These are phyloP conservation scores for Xenopus borealis DNA, from an alignment of 2,113 vertebrate genomes.

Conservation along the genomic window DNA sequence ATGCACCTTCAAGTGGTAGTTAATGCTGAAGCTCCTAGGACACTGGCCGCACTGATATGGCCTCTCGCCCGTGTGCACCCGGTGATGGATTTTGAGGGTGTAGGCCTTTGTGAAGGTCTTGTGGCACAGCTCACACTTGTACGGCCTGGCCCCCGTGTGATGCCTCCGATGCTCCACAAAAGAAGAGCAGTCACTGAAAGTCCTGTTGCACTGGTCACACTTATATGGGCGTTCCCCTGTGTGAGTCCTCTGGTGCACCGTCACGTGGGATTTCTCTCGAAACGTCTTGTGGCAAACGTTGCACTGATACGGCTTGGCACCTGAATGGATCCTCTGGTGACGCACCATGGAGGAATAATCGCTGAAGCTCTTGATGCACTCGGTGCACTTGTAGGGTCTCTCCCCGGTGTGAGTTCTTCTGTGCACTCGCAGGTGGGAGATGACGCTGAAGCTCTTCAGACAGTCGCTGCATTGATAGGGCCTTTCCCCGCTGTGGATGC, in stretches of 20 bases:
- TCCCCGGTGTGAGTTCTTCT: constrained; percentile 25
- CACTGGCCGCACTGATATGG: constrained; percentile 30
- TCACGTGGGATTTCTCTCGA: constrained; percentile 32
- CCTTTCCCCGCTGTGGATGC: constrained; percentile 27
- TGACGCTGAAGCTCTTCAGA: constrained; percentile 28
- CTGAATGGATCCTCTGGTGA: constrained; percentile 22
- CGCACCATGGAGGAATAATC: constrained; percentile 36
- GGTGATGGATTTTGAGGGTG: constrained; percentile 26
- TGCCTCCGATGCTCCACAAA: constrained; percentile 18
- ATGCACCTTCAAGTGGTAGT: constrained; percentile 30
- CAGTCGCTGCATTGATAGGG: constrained; percentile 34
- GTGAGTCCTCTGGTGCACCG: constrained; percentile 27
- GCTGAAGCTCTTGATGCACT: constrained; percentile 29
- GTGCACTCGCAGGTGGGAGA: constrained; percentile 31
- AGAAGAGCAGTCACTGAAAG: constrained; percentile 35
- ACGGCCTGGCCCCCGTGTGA: constrained; percentile 15
- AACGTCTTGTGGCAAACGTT: constrained; percentile 23
- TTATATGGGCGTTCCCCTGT: constrained; percentile 22
- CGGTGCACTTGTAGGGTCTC: constrained; percentile 23
- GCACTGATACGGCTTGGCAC: constrained; percentile 33
- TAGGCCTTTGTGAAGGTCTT: constrained; percentile 34
- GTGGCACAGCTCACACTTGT: constrained; percentile 21
- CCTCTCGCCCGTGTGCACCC: constrained; percentile 12
- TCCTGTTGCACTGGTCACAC: constrained; percentile 11
- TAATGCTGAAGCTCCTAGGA: constrained; percentile 26